Evolutionary conservation across 1,140 invertebrate genomes (phyloP).

Genomic region (Berghia stephanieae): DNA sequence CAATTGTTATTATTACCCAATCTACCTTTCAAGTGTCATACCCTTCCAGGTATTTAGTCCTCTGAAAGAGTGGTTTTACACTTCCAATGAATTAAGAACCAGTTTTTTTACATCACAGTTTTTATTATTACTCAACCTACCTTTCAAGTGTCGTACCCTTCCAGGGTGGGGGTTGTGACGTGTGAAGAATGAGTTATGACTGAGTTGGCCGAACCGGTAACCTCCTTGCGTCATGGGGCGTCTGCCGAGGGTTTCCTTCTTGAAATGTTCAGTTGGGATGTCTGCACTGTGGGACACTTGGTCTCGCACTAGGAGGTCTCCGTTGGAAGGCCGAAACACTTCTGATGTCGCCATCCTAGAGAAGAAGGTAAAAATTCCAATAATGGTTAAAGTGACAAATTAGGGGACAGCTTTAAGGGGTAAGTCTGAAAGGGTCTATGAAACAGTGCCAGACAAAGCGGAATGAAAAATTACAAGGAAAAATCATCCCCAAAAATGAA

Average conservation of each 20-base stretch:
- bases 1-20: too few species aligned
- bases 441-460: background rate
- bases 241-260: slow-evolving; percentile 33
- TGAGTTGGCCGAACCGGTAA: slow-evolving; percentile 63
- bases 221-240: slow-evolving; percentile 57
- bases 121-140: too few species aligned
- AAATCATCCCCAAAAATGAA: background rate
- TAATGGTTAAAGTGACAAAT: too few species aligned
- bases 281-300: slow-evolving; percentile 40
- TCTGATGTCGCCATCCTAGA: slow-evolving; percentile 51
- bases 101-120: too few species aligned
- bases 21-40: slow-evolving; percentile 65
- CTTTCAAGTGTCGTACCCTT: slow-evolving; percentile 65
- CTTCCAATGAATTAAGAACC: too few species aligned
- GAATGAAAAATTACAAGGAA: background rate
- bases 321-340: slow-evolving; percentile 51
- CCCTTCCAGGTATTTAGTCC: too few species aligned
- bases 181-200: slow-evolving; percentile 65
- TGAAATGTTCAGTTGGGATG: slow-evolving; percentile 36
- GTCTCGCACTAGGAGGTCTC: slow-evolving; percentile 43
- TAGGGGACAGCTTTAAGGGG: too few species aligned
- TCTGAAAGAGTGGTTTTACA: too few species aligned
- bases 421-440: too few species aligned
- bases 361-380: background rate
- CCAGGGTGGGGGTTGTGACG: slow-evolving; percentile 64